Evolutionary conservation across 2,113 vertebrate species (phyloP).

Genomic region (Seriola rivoliana): DNA sequence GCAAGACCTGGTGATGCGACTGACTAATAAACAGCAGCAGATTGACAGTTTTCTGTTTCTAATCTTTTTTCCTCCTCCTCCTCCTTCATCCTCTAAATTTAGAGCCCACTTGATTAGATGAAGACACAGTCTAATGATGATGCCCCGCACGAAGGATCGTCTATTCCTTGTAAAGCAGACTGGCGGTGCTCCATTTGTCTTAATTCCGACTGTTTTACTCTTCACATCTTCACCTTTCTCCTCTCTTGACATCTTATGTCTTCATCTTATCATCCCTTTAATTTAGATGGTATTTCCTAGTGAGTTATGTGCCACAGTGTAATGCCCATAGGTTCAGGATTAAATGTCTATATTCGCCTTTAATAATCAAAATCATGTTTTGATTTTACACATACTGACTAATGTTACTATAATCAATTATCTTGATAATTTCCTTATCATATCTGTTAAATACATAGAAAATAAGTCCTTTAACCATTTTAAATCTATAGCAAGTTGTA

Average conservation of each 20-base stretch:
- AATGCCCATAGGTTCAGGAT: background rate
- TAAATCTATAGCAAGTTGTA: too few relatives aligned
- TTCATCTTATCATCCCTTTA: conserved; percentile 16
- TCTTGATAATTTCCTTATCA: too few relatives aligned
- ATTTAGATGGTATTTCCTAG: conserved; percentile 9
- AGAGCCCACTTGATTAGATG: conserved; percentile 25
- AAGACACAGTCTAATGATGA: conserved; percentile 5
- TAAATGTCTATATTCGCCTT: background rate
- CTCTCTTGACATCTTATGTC: background rate
- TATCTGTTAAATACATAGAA: too few relatives aligned
- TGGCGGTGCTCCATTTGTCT: conserved; percentile 1
- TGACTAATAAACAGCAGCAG: conserved; percentile 50
- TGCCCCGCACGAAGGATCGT: background rate
- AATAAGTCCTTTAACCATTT: too few relatives aligned
- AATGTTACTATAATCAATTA: too few relatives aligned
- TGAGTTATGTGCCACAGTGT: background rate
- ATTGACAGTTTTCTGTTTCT: conserved; percentile 44
- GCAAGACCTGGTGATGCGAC: conserved; percentile 16
- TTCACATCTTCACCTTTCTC: background rate
- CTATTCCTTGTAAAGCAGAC: conserved; percentile 23
- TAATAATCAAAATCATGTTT: background rate
- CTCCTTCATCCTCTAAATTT: background rate
- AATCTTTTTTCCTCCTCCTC: conserved; percentile 30
- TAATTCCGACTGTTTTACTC: background rate
- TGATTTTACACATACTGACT: too few relatives aligned